Evolutionary conservation across 2,888 invertebrate genomes (phyloP), one percentile per base, ranked within the genome.

Genomic region (Sicus ferrugineus): DNA sequence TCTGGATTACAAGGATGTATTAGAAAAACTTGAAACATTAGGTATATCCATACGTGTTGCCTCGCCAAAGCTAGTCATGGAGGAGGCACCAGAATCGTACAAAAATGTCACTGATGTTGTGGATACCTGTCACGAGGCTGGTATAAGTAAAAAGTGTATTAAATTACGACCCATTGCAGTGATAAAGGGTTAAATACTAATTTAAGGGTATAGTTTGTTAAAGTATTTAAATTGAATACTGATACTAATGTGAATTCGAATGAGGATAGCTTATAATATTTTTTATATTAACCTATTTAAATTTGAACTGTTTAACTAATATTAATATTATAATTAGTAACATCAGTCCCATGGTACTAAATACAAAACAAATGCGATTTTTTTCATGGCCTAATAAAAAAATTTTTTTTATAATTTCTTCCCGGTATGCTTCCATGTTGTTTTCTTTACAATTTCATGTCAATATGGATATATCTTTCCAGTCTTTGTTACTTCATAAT

Each of bases 101-200:
- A 99, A 99, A 87, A 96, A 99, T 87, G 99, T 99, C 0, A 98
- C 97, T 0, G 99, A 99, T 87, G 99, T 99, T 9, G 99, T 99
- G 0, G 91, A 99, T 84, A 99, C 99, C 3, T 99, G 99, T 80
- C 97, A 99, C 84, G 92, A 92, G 26, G 99, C 97, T 46, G 98
- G 98, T 19, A 97, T 99, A 70, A 97, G 97, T 80, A 95, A 96
- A 83, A 99, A 98, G 84, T 92, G 95, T 79, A 93, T 99, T 50
- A 98, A 99, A 86, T 87, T 99, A 78, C 89, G 97, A 77, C 99
- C 99, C 0, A 96, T 99, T 81, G 99, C 98, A 70, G 99, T 99
- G 30, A 99, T 99, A 77, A 99, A 99, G 86, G 99, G 99, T 69
- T 97, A 86, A 91, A 38, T 54, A 23, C n/a, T 26, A 2, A 2